A percentile compares a stretch with the other conserved stretches of the same genome.
These are phyloP conservation scores for Myotis pilosus DNA, from an alignment of 2,797 vertebrate species.

Conservation along the genomic window DNA sequence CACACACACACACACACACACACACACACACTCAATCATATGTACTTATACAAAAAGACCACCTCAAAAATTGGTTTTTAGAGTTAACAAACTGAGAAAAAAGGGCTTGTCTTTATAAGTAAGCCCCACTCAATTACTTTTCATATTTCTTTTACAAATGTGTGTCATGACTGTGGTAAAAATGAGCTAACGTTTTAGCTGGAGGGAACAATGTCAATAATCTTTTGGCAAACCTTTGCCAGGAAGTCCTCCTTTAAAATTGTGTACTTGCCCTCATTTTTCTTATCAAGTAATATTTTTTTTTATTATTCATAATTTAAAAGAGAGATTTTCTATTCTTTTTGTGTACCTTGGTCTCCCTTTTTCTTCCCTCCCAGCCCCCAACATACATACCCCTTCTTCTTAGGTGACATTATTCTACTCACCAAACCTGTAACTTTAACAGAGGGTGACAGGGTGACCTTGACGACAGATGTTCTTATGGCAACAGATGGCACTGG, in stretches of 20 bases:
- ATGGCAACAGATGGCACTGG: constrained; percentile 92
- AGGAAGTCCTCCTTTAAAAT: constrained; percentile 51
- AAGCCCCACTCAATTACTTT: not conserved
- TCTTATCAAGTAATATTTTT: not conserved
- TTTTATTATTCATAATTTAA: not conserved
- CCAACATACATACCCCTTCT: constrained; percentile 48
- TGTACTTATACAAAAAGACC: constrained; percentile 11
- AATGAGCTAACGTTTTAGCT: constrained; percentile 48
- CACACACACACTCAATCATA: not conserved
- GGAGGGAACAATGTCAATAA: constrained; percentile 38
- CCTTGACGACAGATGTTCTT: constrained; percentile 94
- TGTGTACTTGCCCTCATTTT: not conserved
- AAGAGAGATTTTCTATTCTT: not conserved
- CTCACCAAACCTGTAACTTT: constrained; percentile 89
- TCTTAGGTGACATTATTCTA: constrained; percentile 91
- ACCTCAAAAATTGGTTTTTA: constrained; percentile 7
- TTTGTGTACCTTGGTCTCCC: constrained; percentile 36
- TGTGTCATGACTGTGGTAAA: constrained; percentile 24
- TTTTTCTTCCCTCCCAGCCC: constrained; percentile 46
- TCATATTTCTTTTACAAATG: constrained; percentile 62
- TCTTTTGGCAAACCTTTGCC: constrained; percentile 57
- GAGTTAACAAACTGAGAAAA: constrained; percentile 10
- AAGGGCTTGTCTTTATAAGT: constrained; percentile 40
- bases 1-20: not conserved
- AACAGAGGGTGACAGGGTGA: constrained; percentile 93